Conservation (phyloP, 2,113 vertebrate genomes). For the Petromus typicus region DNA sequence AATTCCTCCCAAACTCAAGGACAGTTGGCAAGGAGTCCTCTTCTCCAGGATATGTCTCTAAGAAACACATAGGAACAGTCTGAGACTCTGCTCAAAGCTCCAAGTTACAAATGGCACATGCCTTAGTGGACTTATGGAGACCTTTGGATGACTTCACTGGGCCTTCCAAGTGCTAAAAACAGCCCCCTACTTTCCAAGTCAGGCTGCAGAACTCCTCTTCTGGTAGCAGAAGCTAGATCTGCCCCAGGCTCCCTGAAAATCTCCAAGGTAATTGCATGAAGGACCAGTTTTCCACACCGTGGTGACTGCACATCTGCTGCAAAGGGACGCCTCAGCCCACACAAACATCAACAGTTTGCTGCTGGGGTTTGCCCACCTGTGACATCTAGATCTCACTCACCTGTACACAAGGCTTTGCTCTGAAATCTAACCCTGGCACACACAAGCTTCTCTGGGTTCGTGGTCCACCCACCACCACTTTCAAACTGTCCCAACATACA, state of each 20-base stretch:
- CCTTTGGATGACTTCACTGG: neutral
- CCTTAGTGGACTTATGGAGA: neutral
- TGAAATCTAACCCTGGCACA: neutral
- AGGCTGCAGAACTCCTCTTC: neutral
- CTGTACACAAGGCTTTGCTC: neutral
- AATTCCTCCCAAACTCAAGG: neutral
- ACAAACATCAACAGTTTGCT: neutral
- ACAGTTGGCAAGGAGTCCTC: neutral
- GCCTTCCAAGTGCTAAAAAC: neutral
- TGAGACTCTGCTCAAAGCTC: neutral
- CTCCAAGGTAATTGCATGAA: neutral
- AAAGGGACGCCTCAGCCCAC: neutral
- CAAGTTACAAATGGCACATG: neutral
- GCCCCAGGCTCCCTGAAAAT: neutral
- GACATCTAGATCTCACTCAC: neutral
- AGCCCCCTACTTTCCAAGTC: neutral
- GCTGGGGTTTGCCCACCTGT: neutral
- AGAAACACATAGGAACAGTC: neutral
- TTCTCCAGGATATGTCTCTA: neutral
- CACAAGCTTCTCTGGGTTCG: neutral
- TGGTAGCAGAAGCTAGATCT: rapidly evolving
- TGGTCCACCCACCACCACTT: neutral
- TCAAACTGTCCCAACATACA: neutral
- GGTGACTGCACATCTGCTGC: neutral
- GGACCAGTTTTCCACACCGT: neutral